phyloP scores from a whole-genome alignment of 2,888 invertebrate genomes.

The Drosophila incognita region DNA sequence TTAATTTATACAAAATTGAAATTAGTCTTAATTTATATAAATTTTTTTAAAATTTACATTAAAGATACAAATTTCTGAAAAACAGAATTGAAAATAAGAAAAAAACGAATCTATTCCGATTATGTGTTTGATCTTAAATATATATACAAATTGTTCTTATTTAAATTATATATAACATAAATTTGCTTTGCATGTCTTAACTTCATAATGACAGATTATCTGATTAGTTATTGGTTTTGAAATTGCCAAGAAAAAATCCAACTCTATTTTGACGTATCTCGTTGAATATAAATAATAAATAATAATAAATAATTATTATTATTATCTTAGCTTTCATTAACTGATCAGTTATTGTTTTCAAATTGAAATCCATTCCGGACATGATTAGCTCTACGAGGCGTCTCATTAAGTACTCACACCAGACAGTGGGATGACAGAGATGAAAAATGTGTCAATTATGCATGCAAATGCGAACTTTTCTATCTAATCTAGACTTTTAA shows the following conservation, averaged over 20 bases:
- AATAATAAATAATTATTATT: not conserved
- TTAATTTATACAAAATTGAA: not conserved
- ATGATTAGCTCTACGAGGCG: slow-evolving; percentile 49
- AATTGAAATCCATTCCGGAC: slow-evolving; percentile 39
- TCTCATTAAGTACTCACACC: slow-evolving; percentile 31
- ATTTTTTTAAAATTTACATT: not conserved
- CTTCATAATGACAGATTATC: not conserved
- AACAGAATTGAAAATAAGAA: too few species aligned
- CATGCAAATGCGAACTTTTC: not conserved
- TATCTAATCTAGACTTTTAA: not conserved
- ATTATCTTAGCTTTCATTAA: not conserved
- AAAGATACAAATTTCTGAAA: not conserved
- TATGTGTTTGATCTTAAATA: not conserved
- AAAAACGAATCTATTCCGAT: not conserved
- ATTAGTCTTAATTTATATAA: not conserved
- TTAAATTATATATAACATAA: not conserved
- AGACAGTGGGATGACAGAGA: slow-evolving; percentile 29
- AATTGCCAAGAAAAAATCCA: too few species aligned
- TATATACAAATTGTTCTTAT: not conserved
- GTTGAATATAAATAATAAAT: not conserved
- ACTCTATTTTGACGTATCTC: not conserved
- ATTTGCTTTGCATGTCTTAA: not conserved
- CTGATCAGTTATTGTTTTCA: slow-evolving; percentile 46
- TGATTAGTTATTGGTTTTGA: not conserved
- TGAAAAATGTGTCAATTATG: not conserved